Percentiles rank a stretch among this genome's conserved stretches.
phyloP scores from a whole-genome alignment of 2,797 vertebrate species.

The Melanotaenia pygmaea region DNA sequence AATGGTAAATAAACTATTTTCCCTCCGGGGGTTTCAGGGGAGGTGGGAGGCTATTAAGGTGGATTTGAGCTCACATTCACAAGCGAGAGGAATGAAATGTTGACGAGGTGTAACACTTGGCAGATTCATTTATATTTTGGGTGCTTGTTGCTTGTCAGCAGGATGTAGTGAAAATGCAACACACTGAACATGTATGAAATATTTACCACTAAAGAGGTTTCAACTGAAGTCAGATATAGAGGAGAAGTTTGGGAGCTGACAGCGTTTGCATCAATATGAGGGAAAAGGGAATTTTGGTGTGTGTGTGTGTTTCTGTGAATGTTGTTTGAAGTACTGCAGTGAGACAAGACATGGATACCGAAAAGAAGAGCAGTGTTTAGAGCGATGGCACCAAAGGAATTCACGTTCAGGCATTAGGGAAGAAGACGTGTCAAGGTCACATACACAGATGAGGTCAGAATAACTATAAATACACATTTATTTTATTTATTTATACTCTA shows the following conservation, averaged over 20 bases:
- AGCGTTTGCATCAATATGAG: constrained; percentile 11
- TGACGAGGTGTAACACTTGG: constrained; percentile 42
- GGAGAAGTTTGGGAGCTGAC: constrained; percentile 24
- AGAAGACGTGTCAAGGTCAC: constrained; percentile 46
- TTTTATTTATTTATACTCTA: not conserved
- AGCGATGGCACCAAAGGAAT: constrained; percentile 42
- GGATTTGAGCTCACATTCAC: constrained; percentile 38
- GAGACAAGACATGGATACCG: constrained; percentile 53
- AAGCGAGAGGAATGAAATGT: constrained; percentile 40
- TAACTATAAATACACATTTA: not conserved
- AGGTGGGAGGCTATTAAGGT: constrained; percentile 41
- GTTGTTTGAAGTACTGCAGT: constrained; percentile 55
- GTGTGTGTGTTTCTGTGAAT: constrained; percentile 32
- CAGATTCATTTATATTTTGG: constrained; percentile 48
- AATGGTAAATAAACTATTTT: constrained; percentile 42
- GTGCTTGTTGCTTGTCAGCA: constrained; percentile 31
- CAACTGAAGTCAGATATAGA: constrained; percentile 42
- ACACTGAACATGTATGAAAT: constrained; percentile 54
- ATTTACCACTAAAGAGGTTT: constrained; percentile 48
- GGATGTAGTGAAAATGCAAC: constrained; percentile 34
- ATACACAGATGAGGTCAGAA: constrained; percentile 1
- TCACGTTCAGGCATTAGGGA: constrained; percentile 29
- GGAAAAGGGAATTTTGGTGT: constrained; percentile 22
- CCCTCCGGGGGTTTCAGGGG: constrained; percentile 26
- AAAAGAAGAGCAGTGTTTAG: constrained; percentile 41